Evolutionary conservation across 2,888 invertebrate genomes (phyloP), one percentile per base, ranked within the genome.

Genomic region (Eilema sororculum): DNA sequence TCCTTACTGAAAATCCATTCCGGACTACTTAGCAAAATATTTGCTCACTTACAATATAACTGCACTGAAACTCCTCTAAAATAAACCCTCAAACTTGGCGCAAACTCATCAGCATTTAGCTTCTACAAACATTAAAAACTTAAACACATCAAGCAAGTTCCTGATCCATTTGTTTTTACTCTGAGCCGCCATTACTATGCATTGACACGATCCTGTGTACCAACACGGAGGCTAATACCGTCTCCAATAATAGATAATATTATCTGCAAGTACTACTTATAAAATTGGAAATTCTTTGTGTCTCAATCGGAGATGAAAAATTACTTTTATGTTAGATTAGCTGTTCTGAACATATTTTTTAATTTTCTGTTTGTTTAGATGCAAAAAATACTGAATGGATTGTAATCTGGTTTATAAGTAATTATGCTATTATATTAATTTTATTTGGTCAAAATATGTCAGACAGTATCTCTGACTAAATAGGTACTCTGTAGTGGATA

Each of bases 161-260:
- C 16, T 25, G 30, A 41, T 59, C 33, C 46, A 68, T 72, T 63
- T 61, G 61, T 68, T 72, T 62, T 65, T 24, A 65, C 59, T 65
- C 46, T 56, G 28, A 72, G 41, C 56, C 28, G 10, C 0, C 52
- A 81, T 83, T 81, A 80, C 71, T 83, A 83, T 83, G 82, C 82
- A 78, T 71, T 73, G 78, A 72, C 84, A 83, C 84, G 82, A 69
- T 52, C 78, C n/a, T n/a, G n/a, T n/a, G 1, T 65, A 63, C 64
- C 66, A 52, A 68, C 63, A 66, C 61, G 25, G 5, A 52, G 68
- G 65, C 58, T 22, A 25, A 62, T 60, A 57, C 24, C 30, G 8
- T 33, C 16, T 13, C 4, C 24, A 13, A 10, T 5, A 28, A 5
- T n/a, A n/a, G n/a, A n/a, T 28, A 33, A 33, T 56, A 56, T 22